Evolutionary conservation across 2,888 invertebrate genomes (phyloP), one percentile per base, ranked within the genome.

Genomic region (Halictus quadricinctus): DNA sequence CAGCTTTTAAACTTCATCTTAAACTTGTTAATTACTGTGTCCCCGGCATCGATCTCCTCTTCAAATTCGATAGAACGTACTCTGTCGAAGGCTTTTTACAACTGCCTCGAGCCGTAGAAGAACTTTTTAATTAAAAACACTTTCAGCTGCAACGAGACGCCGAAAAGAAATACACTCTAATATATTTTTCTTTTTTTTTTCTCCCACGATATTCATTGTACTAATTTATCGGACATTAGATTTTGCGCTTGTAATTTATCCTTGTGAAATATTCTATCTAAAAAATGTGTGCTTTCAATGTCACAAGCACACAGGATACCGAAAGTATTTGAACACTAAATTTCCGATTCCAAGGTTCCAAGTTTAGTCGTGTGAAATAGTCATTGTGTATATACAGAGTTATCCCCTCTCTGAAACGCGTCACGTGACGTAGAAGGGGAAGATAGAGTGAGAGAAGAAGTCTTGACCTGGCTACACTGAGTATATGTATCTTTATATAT

Each of bases 61-160:
- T 84, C 72, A 84, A 84, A 84, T 84, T 84, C 85, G 85, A 84
- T 84, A 79, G 72, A 84, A 79, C 79, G 54, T 29, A 48, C 25
- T 25, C 54, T 36, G 66, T 69, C 79, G 66, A 76, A 79, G 48
- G 72, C 85, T 84, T 79, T 84, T 84, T 84, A 79, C 84, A 84
- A 84, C 75, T 48, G 85, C 79, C 75, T 29, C 54, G 54, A 84
- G 79, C 58, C 13, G 72, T 46, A 79, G 48, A 75, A 84, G 72
- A 84, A 66, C 79, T 84, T 75, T 84, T 84, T 84, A 84, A 84
- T 84, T 84, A 84, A 84, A 84, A 84, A 84, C 76, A 84, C 85
- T 84, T 79, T 76, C 15, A 29, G 36, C 72, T 8, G 46, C 50
- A 36, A 54, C 21, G 54, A 41, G 48, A n/a, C 72, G 29, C 66